Conservation (phyloP, 2,797 vertebrate genomes). For the Takifugu ocellatus region DNA sequence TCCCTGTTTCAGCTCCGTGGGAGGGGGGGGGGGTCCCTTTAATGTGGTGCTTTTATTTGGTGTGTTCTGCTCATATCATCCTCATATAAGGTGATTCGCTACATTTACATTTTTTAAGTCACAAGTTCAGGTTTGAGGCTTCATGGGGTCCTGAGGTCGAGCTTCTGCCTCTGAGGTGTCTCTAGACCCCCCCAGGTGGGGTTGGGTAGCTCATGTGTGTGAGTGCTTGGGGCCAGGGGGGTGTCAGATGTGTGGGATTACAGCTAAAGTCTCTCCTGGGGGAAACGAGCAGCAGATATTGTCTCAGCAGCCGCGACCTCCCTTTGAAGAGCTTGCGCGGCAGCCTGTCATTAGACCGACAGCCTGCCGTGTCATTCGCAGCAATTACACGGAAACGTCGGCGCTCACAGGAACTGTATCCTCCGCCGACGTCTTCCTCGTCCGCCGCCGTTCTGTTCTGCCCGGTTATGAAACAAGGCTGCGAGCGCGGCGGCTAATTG, state of each 20-base stretch:
- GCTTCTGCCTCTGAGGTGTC: conserved; percentile 51
- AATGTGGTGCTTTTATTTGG: conserved; percentile 62
- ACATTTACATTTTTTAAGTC: conserved; percentile 27
- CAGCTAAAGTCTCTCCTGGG: conserved; percentile 26
- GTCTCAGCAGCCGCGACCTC: conserved; percentile 33
- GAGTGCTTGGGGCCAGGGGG: not conserved
- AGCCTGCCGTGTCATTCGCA: conserved; percentile 29
- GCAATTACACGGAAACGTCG: conserved; percentile 22
- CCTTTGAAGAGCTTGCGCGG: conserved; percentile 23
- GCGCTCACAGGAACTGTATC: conserved; percentile 20
- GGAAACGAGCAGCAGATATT: conserved; percentile 29
- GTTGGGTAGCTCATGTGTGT: not conserved
- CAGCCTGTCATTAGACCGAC: conserved; percentile 34
- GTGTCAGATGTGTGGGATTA: conserved; percentile 47
- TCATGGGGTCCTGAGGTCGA: conserved; percentile 28
- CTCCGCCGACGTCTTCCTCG: conserved; percentile 3
- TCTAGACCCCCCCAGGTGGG: conserved; percentile 7
- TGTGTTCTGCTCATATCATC: conserved; percentile 17
- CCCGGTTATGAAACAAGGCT: conserved; percentile 49
- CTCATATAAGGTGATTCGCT: conserved; percentile 1
- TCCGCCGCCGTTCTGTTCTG: not conserved
- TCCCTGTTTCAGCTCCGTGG: conserved; percentile 51
- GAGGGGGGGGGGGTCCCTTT: conserved; percentile 58
- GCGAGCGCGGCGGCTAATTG: conserved; percentile 46
- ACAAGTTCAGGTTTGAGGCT: conserved; percentile 40